Evolutionary conservation across 2,113 vertebrate genomes (phyloP), one percentile per base, ranked within the genome.

Genomic region (Rhinoderma darwinii): DNA sequence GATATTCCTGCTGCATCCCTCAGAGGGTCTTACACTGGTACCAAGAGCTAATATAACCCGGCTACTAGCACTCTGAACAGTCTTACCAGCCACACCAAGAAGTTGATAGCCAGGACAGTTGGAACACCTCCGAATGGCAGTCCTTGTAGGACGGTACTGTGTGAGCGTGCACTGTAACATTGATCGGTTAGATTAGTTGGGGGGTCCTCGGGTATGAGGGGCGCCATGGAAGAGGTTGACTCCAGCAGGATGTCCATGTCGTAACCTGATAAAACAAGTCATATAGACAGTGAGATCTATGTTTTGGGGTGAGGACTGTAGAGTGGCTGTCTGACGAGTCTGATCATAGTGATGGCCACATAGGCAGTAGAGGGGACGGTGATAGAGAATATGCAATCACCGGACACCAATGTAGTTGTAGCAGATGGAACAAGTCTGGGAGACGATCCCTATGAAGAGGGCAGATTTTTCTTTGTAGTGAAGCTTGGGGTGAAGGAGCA

Each of bases 111-210:
- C 0, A 99, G 95, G 76, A 99, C 97, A 0, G 97, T 99, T 82
- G 98, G 98, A 79, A 99, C 92, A 0, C 98, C 98, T 0, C 98
- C 98, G 0, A 99, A 98, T 0, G 98, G 96, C 90, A 98, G 94
- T 1, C 98, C 98, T 90, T 97, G 96, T 68, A 99, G 96, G 83
- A 99, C 97, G 0, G 96, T 97, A 93, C 93, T 98, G 89, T 41
- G 96, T 17, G 96, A 95, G 41, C 92, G 96, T 0, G 95, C 91
- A 0, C 89, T 94, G 90, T 97, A 99, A 88, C 98, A 99, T 37
- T 94, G 93, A 0, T 95, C 93, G 1, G 70, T 91, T 0, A 96
- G 95, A 86, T 91, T 89, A 93, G 97, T 98, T 39, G 63, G 92
- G 0, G 91, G 9, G 0, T 88, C 15, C 0, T 91, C 91, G 77